Evolutionary conservation across 2,797 vertebrate genomes (phyloP), one percentile per base, ranked within the genome.

Genomic region (Acanthurus tractus): DNA sequence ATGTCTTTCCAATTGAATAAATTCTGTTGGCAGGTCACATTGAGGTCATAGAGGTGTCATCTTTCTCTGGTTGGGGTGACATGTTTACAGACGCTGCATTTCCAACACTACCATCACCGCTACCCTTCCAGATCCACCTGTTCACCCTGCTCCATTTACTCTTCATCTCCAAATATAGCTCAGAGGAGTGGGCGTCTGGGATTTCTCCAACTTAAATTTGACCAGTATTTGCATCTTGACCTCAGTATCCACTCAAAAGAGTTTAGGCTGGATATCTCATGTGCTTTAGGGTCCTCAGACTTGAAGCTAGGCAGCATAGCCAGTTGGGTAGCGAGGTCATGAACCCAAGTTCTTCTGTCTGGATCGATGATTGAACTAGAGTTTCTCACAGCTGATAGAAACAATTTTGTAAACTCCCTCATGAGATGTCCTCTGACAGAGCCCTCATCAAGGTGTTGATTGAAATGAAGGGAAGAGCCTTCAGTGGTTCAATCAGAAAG

Each of bases 221-320:
- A 45, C 59, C 40, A 73, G 69, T 84, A 72, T 80, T 78, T 84
- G 64, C 67, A 69, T 77, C 66, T 53, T 59, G 58, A 34, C 69
- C 57, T 34, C 29, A 34, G 29, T 34, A 34, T 64, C 63, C 40
- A 6, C 59, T 78, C 20, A 40, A 55, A 15, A 57, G 6, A 4
- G 48, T 34, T 59, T 67, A 56, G 67, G 57, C 34, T 65, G 44
- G 22, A 50, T 74, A 45, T 44, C 48, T 18, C 15, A 14, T 58
- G 40, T 38, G 34, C 63, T 36, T 49, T 49, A 7, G 14, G 3
- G 8, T 45, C 8, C 15, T 40, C 4, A 46, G 40, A n/a, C 22
- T 63, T 22, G 40, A 12, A 45, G 45, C 15, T 18, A 10, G n/a
- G 18, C 17, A 59, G 42, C 29, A 3, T 6, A 36, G 23, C 22